A percentile compares a stretch with the other conserved stretches of the same genome.
phyloP scores from a whole-genome alignment of 2,888 invertebrate species.

The Apamea epomidion region DNA sequence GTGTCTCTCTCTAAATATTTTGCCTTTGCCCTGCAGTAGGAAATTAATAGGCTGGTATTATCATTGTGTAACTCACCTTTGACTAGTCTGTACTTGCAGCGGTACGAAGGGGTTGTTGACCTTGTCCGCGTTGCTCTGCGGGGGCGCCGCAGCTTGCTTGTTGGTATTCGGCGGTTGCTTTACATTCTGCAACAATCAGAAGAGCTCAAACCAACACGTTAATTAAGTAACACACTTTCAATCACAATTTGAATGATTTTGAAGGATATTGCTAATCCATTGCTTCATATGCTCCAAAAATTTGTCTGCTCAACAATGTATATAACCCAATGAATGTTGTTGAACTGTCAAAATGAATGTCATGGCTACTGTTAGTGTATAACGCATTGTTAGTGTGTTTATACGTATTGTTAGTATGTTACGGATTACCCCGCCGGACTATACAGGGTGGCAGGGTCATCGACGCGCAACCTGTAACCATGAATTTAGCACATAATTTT shows the following conservation, averaged over 20 bases:
- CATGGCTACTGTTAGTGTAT: too few species aligned
- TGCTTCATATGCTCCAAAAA: too few species aligned
- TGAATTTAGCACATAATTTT: too few species aligned
- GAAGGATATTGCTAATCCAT: too few species aligned
- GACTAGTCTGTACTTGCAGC: conserved; percentile 88
- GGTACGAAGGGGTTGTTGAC: conserved; percentile 85
- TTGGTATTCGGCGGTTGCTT: conserved; percentile 52
- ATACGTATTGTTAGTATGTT: too few species aligned
- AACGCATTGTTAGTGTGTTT: too few species aligned
- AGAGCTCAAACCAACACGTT: neutral
- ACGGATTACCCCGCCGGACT: neutral
- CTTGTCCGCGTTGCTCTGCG: conserved; percentile 72
- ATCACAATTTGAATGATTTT: too few species aligned
- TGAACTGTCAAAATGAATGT: too few species aligned
- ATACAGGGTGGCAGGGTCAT: too few species aligned
- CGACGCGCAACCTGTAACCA: too few species aligned
- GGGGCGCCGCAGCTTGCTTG: conserved; percentile 46
- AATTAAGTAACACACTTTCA: neutral
- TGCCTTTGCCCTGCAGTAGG: neutral
- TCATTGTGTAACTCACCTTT: conserved; percentile 75
- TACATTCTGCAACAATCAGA: conserved; percentile 53
- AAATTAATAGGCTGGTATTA: neutral
- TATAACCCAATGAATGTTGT: too few species aligned
- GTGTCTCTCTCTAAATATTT: neutral
- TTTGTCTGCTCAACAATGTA: too few species aligned